Conservation (phyloP, 1,140 invertebrate genomes). For the Listronotus oregonensis region DNA sequence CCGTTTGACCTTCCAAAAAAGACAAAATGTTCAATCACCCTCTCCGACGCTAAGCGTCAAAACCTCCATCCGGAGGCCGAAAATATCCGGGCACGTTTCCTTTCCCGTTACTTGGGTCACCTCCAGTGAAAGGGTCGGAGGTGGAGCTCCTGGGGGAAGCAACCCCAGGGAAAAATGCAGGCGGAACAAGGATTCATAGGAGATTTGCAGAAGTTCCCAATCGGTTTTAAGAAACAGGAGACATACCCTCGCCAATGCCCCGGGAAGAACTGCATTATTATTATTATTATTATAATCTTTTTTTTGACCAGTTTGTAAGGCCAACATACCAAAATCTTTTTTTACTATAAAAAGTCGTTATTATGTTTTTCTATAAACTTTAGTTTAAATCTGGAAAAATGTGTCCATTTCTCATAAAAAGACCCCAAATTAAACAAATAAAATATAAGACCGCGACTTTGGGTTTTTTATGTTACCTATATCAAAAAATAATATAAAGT, state of each 20-base stretch:
- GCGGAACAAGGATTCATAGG: slow-evolving; percentile 86
- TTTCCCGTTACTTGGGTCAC: too few relatives aligned
- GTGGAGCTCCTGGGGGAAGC: slow-evolving; percentile 42
- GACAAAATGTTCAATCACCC: slow-evolving; percentile 48
- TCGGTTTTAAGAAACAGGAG: slow-evolving; percentile 76
- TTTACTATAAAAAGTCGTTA: too few relatives aligned
- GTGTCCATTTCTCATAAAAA: too few relatives aligned
- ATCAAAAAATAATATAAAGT: too few relatives aligned
- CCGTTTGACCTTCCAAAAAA: slow-evolving; percentile 47
- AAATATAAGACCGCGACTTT: too few relatives aligned
- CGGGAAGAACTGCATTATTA: slow-evolving; percentile 68
- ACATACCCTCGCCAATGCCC: slow-evolving; percentile 83
- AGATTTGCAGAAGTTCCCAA: slow-evolving; percentile 83
- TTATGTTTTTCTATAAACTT: too few relatives aligned
- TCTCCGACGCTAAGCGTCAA: slow-evolving; percentile 54
- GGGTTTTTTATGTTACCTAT: too few relatives aligned
- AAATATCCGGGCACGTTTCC: slow-evolving; percentile 34
- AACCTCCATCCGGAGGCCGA: slow-evolving; percentile 42
- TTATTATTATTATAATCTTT: too few relatives aligned
- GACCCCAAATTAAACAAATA: too few relatives aligned
- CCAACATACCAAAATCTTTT: too few relatives aligned
- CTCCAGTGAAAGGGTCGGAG: slow-evolving; percentile 43
- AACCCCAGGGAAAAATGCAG: slow-evolving; percentile 73
- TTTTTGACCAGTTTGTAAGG: too few relatives aligned
- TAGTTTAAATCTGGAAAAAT: too few relatives aligned